Evolutionary conservation across 1,140 invertebrate species (phyloP).

Genomic region (Brachionus calyciflorus): DNA sequence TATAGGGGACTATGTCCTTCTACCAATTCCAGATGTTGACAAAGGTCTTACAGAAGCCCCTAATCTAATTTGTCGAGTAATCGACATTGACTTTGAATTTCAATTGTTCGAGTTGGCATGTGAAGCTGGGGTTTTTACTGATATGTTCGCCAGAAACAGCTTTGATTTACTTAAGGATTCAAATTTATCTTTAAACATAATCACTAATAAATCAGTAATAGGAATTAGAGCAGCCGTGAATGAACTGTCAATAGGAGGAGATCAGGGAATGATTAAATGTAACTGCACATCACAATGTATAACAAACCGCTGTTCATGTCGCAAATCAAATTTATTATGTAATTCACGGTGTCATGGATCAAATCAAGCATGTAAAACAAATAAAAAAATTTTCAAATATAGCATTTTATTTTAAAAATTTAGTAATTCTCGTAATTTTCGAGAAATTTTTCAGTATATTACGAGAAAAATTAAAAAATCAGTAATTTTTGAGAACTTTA

Average conservation of each 20-base stretch:
- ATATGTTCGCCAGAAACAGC: not conserved
- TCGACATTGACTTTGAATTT: too few relatives aligned
- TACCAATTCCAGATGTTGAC: too few relatives aligned
- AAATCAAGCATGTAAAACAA: not conserved
- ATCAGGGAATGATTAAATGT: too few relatives aligned
- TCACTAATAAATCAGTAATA: not conserved
- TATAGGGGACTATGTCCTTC: too few relatives aligned
- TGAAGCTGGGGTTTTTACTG: not conserved
- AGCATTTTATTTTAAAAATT: not conserved
- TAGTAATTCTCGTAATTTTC: not conserved
- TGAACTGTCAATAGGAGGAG: too few relatives aligned
- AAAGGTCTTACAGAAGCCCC: too few relatives aligned
- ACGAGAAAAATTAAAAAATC: not conserved
- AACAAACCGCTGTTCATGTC: too few relatives aligned
- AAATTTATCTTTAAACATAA: not conserved
- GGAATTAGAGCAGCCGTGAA: not conserved
- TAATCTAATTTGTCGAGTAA: too few relatives aligned
- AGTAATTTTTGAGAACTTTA: not conserved
- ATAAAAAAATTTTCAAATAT: not conserved
- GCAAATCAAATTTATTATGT: not conserved
- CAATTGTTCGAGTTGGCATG: not conserved
- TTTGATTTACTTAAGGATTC: not conserved
- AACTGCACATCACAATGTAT: too few relatives aligned
- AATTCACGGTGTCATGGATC: not conserved
- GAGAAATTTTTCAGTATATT: too few relatives aligned